phyloP scores from a whole-genome alignment of 53 echinoderm and acorn worm genomes.

The Temnopleurus reevesii region DNA sequence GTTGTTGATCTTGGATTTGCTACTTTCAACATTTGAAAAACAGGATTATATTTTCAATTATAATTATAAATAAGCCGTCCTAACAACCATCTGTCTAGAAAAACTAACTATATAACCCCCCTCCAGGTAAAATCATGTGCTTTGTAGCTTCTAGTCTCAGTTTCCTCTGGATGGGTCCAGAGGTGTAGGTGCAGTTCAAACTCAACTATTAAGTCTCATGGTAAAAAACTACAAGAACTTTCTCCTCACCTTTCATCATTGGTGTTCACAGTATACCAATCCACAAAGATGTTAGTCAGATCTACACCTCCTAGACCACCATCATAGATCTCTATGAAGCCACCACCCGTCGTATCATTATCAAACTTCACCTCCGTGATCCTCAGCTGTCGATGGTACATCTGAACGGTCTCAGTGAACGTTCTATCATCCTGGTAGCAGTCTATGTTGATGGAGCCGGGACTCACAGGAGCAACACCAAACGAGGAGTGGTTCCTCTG shows the following conservation, averaged over 20 bases:
- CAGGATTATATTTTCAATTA: too few species aligned
- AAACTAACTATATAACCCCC: too few species aligned
- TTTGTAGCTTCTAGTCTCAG: too few species aligned
- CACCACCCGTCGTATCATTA: conserved; percentile 42
- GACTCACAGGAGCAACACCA: conserved; percentile 71
- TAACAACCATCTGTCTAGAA: too few species aligned
- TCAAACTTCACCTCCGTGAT: conserved; percentile 81
- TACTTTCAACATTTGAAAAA: too few species aligned
- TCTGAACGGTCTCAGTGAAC: conserved; percentile 72
- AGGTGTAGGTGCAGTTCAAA: too few species aligned
- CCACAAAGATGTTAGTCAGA: conserved; percentile 65
- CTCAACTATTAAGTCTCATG: too few species aligned
- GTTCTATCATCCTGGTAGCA: conserved; percentile 70
- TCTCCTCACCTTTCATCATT: conserved; percentile 34
- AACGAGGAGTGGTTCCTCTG: conserved; percentile 59
- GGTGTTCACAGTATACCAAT: conserved; percentile 54
- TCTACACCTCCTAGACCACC: conserved; percentile 50
- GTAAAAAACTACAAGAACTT: neutral
- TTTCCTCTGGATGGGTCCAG: too few species aligned
- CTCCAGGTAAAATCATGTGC: too few species aligned
- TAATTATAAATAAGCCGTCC: too few species aligned
- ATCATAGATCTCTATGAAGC: conserved; percentile 55
- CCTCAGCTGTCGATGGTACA: conserved; percentile 68
- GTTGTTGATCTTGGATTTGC: too few species aligned
- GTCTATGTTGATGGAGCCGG: conserved; percentile 72